Conservation (phyloP, 2,113 vertebrate genomes). For the Patagioenas fasciata region DNA sequence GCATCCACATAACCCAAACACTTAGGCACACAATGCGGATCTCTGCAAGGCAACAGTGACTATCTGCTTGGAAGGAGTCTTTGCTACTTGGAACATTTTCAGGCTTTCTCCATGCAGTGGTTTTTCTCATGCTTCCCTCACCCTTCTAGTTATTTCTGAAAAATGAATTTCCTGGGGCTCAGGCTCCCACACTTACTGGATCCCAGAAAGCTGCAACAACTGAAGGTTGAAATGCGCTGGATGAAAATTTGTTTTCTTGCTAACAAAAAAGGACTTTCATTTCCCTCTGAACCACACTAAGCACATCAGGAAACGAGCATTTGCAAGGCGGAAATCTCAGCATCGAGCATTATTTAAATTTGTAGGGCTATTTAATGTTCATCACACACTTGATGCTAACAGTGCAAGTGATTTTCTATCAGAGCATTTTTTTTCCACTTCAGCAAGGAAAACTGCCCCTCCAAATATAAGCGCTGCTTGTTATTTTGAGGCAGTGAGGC, state of each 20-base stretch:
- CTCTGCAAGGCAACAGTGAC: neutral
- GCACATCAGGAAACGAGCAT: neutral
- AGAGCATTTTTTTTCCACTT: constrained; percentile 41
- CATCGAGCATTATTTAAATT: constrained; percentile 62
- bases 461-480: constrained; percentile 67
- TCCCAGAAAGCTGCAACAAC: neutral
- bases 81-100: neutral
- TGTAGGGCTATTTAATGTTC: constrained; percentile 70
- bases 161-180: neutral
- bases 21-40: neutral
- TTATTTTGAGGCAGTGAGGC: constrained; percentile 79
- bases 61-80: neutral
- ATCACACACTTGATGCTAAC: constrained; percentile 51
- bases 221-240: neutral
- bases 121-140: neutral
- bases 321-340: constrained; percentile 38
- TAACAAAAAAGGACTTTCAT: neutral
- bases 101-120: neutral
- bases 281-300: neutral
- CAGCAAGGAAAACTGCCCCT: constrained; percentile 62
- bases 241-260: neutral
- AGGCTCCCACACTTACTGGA: neutral
- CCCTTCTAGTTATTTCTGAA: neutral
- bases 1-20: neutral
- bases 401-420: constrained; percentile 62